A percentile compares a stretch with the other conserved stretches of the same genome.
phyloP scores from a whole-genome alignment of 1,140 invertebrate species.

The Nasonia vitripennis region DNA sequence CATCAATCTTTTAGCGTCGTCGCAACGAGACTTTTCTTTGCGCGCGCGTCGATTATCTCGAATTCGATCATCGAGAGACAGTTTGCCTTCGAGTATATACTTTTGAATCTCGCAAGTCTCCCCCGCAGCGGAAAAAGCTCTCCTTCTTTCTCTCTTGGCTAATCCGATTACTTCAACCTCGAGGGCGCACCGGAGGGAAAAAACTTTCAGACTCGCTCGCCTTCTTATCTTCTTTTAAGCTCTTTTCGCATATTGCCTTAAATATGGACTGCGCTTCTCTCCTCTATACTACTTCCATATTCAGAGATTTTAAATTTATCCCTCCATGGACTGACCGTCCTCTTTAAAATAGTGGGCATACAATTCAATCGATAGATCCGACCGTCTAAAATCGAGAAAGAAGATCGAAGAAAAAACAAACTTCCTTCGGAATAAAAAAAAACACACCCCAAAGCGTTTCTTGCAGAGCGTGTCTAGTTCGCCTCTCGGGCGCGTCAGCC shows the following conservation, averaged over 20 bases:
- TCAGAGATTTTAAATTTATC: too few species aligned
- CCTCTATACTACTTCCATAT: too few species aligned
- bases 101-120: conserved; percentile 23
- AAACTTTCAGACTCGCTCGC: conserved; percentile 7
- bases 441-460: not conserved
- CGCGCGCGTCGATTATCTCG: conserved; percentile 30
- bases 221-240: conserved; percentile 22
- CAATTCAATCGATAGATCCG: too few species aligned
- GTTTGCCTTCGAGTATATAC: conserved; percentile 5
- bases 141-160: not conserved
- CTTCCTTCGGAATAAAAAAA: too few species aligned
- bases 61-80: conserved; percentile 38
- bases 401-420: too few species aligned
- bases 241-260: conserved; percentile 21
- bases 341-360: too few species aligned
- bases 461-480: not conserved
- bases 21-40: not conserved
- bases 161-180: conserved; percentile 32
- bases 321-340: too few species aligned
- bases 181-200: not conserved
- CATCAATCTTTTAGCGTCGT: conserved; percentile 38
- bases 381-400: too few species aligned
- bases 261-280: not conserved
- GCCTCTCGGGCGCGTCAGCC: not conserved
- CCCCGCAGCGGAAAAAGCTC: conserved; percentile 12